phyloP scores from a whole-genome alignment of 2,888 invertebrate species.

The Melangyna quadrimaculata region DNA sequence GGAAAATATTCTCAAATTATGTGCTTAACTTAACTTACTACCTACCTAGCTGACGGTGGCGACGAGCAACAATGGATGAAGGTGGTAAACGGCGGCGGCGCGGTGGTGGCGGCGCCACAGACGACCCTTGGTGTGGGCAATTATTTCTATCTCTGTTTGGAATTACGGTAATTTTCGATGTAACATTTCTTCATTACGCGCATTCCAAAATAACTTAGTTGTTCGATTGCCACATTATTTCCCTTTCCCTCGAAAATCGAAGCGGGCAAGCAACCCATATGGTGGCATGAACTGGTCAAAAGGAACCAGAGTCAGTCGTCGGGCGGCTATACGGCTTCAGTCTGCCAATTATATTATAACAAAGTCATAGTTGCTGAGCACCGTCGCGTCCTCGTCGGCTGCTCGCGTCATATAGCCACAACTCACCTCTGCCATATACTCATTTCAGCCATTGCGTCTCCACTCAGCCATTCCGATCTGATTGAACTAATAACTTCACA shows the following conservation, averaged over 20 bases:
- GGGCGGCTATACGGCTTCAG: not conserved
- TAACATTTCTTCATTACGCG: constrained; percentile 70
- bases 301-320: constrained; percentile 10
- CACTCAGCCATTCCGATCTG: constrained; percentile 66
- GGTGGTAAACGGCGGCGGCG: not conserved
- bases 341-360: constrained; percentile 43
- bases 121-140: constrained; percentile 34
- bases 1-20: constrained; percentile 23
- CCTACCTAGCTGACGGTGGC: not conserved
- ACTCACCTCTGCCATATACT: constrained; percentile 29
- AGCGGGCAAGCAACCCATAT: not conserved
- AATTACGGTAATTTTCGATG: constrained; percentile 70
- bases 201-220: constrained; percentile 66
- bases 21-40: constrained; percentile 12
- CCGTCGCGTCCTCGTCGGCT: not conserved
- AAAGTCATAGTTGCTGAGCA: constrained; percentile 32
- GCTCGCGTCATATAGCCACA: constrained; percentile 11
- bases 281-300: constrained; percentile 31
- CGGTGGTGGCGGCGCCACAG: not conserved
- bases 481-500: constrained; percentile 72
- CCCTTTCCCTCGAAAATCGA: not conserved
- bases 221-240: constrained; percentile 38
- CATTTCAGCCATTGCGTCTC: constrained; percentile 12
- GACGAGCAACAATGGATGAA: not conserved
- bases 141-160: constrained; percentile 35